Base-by-base conservation (phyloP, 1,140 invertebrate species). In the Formica selysi region DNA sequence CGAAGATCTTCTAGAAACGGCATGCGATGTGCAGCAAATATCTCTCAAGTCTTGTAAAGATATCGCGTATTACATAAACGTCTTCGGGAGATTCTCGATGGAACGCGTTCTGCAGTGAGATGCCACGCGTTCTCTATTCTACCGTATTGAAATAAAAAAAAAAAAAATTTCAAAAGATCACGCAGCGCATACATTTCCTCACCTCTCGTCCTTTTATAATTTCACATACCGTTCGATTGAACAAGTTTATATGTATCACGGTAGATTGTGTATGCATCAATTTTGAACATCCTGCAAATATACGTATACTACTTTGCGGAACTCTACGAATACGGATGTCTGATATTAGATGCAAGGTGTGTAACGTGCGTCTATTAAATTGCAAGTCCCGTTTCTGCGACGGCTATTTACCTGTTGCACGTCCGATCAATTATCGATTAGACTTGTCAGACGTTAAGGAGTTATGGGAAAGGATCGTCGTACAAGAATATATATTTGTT, bases 391-490 rank as follows among this genome's bases (percentile, higher is more conserved):
- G 78, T 80, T 80, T 80, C 48, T 51, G 6, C 78, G 10, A 80
- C 48, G 19, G 48, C 65, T 71, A 71, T 80, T 80, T 80, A 80
- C 78, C 78, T 80, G 78, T 80, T 80, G 65, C 78, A 71, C 48
- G 36, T 13, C 65, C 78, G 65, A 80, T 80, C 78, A 80, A 80
- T 71, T 80, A 80, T 80, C 65, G 78, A 80, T 80, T 80, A 71
- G 48, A 80, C 32, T 36, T 71, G 78, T 57, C 48, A 38, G 65
- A 16, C 48, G 36, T 70, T 80, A 41, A 68, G 41, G 48, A 80
- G 36, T 70, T 80, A 80, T 71, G 62, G 36, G 65, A 70, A 80
- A 32, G 36, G 57, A n/a, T 41, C 44, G 11, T 80, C 76, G 59
- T 41, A 13, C 36, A 36, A 22, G 29, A 70, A n/a, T 51, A 54